Base-by-base conservation (phyloP, 2,113 vertebrate species). In the Pelvicachromis taeniatus region DNA sequence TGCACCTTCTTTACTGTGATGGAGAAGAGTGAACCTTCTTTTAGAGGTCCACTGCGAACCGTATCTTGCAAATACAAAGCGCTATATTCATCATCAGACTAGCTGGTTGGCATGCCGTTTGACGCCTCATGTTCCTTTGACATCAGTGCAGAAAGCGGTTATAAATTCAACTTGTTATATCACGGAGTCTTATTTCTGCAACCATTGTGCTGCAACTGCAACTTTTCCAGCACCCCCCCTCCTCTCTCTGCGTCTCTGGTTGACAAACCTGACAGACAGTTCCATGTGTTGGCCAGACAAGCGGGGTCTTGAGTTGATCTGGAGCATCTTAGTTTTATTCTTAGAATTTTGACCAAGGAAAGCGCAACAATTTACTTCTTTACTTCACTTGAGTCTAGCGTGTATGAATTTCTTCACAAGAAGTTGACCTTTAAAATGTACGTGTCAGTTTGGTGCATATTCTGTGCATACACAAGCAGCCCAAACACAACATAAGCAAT, bases 261-360 rank as follows among this genome's bases (percentile, higher is more conserved):
- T 50, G 79, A 85, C 50, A 61, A 58, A 78, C 35, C 80, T 93
- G 92, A 95, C 77, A 42, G 90, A 94, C 93, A 93, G 90, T 83
- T 81, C 87, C 94, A 93, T 91, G 89, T 95, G 94, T 59, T 77
- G 38, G 80, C 70, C 85, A 75, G 83, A 54, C 70, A n/a, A n/a
- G n/a, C 8, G 79, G 6, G 33, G 23, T 77, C 50, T 61, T 78
- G 85, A 80, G 83, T 77, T 65, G 38, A 78, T 78, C 56, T 26
- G 68, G 38, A 85, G 26, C 45, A 23, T 85, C 77, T 87, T 59
- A 56, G 75, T 78, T 93, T 93, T 56, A 26, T 56, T 8, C 54
- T 89, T 90, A 86, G 86, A 83, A 88, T 83, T 92, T 89, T 90
- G 85, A 89, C 83, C 86, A 89, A 80, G 45, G 83, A 87, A 92